Evolutionary conservation across 2,113 vertebrate genomes (phyloP).

Genomic region (Galemys pyrenaicus): DNA sequence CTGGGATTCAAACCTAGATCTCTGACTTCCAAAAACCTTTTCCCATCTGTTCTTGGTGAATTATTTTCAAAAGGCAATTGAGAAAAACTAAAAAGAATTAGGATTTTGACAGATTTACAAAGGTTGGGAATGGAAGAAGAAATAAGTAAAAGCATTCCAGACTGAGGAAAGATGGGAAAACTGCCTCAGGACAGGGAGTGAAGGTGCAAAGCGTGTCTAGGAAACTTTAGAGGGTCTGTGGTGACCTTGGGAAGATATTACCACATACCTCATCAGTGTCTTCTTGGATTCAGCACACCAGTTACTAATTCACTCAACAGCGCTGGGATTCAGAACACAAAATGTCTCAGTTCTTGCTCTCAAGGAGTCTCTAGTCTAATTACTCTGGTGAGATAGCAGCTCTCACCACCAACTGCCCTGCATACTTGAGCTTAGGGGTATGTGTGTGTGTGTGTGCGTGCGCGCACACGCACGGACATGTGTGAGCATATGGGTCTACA

Average conservation of each 20-base stretch:
- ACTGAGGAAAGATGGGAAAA: neutral
- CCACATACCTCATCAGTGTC: neutral
- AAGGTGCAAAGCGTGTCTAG: neutral
- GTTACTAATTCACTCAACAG: neutral
- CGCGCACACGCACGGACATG: neutral
- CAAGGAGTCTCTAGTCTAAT: neutral
- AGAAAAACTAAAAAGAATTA: neutral
- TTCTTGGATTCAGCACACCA: neutral
- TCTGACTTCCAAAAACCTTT: neutral
- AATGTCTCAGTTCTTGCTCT: neutral
- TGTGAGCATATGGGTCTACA: rapidly evolving
- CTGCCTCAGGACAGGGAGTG: neutral
- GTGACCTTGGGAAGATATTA: neutral
- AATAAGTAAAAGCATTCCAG: neutral
- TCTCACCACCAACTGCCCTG: neutral
- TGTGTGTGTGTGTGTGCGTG: neutral
- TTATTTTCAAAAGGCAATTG: slow-evolving; percentile 43
- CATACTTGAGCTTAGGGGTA: neutral
- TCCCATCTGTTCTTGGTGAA: slow-evolving; percentile 41
- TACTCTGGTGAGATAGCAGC: neutral
- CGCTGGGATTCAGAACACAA: neutral
- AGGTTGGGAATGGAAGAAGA: neutral
- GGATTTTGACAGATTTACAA: slow-evolving; percentile 10
- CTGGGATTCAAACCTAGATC: neutral
- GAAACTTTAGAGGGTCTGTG: neutral